Conservation (phyloP, 2,797 vertebrate species). For the Mormyrus proboscirostris region DNA sequence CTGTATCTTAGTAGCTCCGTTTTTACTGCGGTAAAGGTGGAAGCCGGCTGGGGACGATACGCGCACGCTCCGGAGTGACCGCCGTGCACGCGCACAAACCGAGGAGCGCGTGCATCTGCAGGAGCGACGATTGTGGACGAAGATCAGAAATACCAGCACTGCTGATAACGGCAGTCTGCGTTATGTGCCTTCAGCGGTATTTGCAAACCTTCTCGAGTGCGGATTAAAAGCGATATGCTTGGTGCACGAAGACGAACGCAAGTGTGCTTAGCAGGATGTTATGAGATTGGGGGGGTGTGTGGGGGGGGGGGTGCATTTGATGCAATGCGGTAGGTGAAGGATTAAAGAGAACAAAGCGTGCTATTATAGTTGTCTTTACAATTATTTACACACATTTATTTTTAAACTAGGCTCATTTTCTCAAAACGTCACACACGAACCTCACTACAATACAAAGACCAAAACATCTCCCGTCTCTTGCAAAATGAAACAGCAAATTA, state of each 20-base stretch:
- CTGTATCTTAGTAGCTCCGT: not conserved
- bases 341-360: not conserved
- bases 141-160: not conserved
- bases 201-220: not conserved
- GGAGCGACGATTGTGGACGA: not conserved
- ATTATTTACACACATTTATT: not conserved
- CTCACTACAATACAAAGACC: not conserved
- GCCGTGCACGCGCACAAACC: not conserved
- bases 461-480: not conserved
- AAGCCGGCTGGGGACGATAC: not conserved
- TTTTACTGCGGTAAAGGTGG: constrained; percentile 16
- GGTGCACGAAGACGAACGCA: not conserved
- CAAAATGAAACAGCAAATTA: not conserved
- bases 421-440: not conserved
- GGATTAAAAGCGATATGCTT: not conserved
- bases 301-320: not conserved
- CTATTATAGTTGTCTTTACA: not conserved
- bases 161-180: not conserved
- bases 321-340: constrained; percentile 3
- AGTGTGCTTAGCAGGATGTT: not conserved
- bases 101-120: not conserved
- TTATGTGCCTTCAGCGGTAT: not conserved
- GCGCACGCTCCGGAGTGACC: not conserved
- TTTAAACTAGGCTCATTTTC: not conserved
- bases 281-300: not conserved